phyloP scores from a whole-genome alignment of 2,797 vertebrate genomes.

The Notolabrus celidotus region DNA sequence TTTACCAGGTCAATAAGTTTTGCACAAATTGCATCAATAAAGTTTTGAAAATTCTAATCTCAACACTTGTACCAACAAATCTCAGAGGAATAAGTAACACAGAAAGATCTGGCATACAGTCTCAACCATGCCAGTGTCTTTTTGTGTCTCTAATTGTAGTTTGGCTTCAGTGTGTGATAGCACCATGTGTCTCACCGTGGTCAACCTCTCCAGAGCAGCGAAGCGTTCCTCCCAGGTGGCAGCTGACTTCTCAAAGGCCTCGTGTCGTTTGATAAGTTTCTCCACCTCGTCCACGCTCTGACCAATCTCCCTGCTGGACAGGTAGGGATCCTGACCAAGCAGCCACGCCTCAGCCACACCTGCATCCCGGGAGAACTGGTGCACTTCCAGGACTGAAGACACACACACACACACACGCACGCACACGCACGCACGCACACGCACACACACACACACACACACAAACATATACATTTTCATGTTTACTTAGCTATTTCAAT shows the following conservation, averaged over 20 bases:
- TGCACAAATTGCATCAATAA: too few species aligned
- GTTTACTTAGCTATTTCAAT: too few species aligned
- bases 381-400: slow-evolving; percentile 93
- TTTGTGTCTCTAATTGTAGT: too few species aligned
- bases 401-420: neutral
- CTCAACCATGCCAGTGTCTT: too few species aligned
- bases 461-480: too few species aligned
- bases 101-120: too few species aligned
- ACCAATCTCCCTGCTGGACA: slow-evolving; percentile 94
- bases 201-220: slow-evolving; percentile 94
- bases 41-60: too few species aligned
- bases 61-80: too few species aligned
- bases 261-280: slow-evolving; percentile 97
- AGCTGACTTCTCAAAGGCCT: slow-evolving; percentile 98
- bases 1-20: too few species aligned
- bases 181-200: slow-evolving; percentile 86
- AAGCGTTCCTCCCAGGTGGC: slow-evolving; percentile 99
- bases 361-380: slow-evolving; percentile 97
- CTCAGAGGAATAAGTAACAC: too few species aligned
- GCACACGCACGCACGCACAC: too few species aligned
- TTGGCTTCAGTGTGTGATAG: neutral
- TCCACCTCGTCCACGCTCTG: slow-evolving; percentile 97
- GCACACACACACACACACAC: too few species aligned
- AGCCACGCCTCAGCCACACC: slow-evolving; percentile 97
- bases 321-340: slow-evolving; percentile 95